Evolutionary conservation across 2,113 vertebrate genomes (phyloP).

Genomic region (Carollia perspicillata): DNA sequence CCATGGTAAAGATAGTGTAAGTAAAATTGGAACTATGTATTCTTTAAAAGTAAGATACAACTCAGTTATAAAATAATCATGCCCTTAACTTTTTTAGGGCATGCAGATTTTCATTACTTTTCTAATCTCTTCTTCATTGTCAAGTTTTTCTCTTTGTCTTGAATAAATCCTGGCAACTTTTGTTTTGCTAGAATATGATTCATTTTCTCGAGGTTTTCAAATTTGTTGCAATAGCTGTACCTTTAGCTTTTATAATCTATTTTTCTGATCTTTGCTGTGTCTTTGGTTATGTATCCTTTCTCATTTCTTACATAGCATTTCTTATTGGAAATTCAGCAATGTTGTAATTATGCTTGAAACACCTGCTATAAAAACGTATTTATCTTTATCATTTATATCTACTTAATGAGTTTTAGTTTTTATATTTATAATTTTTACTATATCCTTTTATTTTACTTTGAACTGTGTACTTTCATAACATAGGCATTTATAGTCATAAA

Average conservation of each 20-base stretch:
- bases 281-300: background rate
- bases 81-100: background rate
- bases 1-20: background rate
- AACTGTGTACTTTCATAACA: background rate
- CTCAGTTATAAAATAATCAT: background rate
- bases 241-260: background rate
- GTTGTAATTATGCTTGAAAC: background rate
- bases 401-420: background rate
- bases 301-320: background rate
- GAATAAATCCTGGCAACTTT: background rate
- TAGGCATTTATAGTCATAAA: background rate
- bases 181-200: background rate
- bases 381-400: background rate
- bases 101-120: background rate
- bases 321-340: background rate
- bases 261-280: background rate
- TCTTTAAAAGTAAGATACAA: background rate
- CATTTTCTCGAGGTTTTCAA: background rate
- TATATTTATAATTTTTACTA: background rate
- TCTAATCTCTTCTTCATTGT: background rate
- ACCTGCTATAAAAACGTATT: background rate
- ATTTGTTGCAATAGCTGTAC: background rate
- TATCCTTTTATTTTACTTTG: background rate
- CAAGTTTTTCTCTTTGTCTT: background rate
- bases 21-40: background rate